phyloP scores from a whole-genome alignment of 2,888 invertebrate species.

The Nomada ferruginata region DNA sequence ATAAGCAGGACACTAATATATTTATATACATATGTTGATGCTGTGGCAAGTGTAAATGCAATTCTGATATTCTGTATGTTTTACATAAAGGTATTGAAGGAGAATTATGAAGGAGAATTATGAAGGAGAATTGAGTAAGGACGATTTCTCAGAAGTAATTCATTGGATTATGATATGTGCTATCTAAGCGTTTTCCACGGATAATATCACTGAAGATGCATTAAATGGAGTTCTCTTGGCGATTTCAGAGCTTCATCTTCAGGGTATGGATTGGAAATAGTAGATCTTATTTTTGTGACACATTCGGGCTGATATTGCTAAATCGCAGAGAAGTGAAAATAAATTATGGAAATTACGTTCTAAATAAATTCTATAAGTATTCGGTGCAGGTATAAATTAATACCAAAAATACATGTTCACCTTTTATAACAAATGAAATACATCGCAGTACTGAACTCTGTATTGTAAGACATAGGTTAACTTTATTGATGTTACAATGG shows the following conservation, averaged over 20 bases:
- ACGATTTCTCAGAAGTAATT: slow-evolving; percentile 16
- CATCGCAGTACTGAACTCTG: too few relatives aligned
- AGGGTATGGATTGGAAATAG: neutral
- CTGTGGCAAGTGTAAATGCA: slow-evolving; percentile 10
- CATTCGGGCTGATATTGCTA: neutral
- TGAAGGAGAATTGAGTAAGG: slow-evolving; percentile 14
- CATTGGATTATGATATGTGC: slow-evolving; percentile 13
- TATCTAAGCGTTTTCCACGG: neutral
- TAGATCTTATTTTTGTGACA: neutral
- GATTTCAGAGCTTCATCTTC: neutral
- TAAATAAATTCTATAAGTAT: too few relatives aligned
- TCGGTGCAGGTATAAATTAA: too few relatives aligned
- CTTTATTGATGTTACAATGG: too few relatives aligned
- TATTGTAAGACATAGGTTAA: too few relatives aligned
- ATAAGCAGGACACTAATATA: too few relatives aligned
- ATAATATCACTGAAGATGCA: neutral
- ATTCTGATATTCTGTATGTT: neutral
- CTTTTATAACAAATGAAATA: too few relatives aligned
- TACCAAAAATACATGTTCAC: too few relatives aligned
- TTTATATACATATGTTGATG: neutral
- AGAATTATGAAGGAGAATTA: slow-evolving; percentile 16
- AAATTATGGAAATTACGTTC: too few relatives aligned
- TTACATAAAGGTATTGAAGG: slow-evolving; percentile 9
- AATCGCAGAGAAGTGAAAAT: neutral
- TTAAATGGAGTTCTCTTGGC: neutral